Percentiles rank a stretch among this genome's conserved stretches.
Evolutionary conservation across 1,140 invertebrate genomes (phyloP).

Genomic region (Penaeus japonicus): DNA sequence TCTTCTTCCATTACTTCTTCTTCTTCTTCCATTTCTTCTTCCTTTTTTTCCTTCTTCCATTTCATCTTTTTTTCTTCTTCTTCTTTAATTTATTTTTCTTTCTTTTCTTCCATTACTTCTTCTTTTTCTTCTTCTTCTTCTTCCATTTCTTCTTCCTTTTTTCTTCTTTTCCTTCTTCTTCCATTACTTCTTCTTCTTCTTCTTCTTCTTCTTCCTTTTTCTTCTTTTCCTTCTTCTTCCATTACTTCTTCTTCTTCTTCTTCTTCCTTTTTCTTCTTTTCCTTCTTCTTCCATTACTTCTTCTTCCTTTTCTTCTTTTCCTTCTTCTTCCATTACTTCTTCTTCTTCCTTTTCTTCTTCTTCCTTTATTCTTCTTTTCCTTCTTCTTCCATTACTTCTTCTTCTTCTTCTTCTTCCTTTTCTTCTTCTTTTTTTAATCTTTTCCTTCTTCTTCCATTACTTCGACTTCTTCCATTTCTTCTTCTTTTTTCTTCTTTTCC

Average conservation of each 20-base stretch:
- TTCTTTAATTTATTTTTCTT: neutral
- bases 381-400: neutral
- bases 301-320: neutral
- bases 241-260: no score
- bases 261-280: neutral
- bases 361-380: no score
- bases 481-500: no score
- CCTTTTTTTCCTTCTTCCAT: neutral
- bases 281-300: neutral
- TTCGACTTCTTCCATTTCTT: no score
- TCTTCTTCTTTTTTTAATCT: neutral
- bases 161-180: neutral
- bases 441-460: no score
- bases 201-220: neutral
- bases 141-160: neutral
- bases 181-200: neutral
- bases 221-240: neutral
- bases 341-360: no score
- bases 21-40: neutral
- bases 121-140: neutral
- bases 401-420: neutral
- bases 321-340: neutral
- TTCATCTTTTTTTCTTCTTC: no score
- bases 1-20: no score
- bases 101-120: neutral